Evolutionary conservation across 1,140 invertebrate genomes (phyloP).

Genomic region (Arctopsyche grandis): DNA sequence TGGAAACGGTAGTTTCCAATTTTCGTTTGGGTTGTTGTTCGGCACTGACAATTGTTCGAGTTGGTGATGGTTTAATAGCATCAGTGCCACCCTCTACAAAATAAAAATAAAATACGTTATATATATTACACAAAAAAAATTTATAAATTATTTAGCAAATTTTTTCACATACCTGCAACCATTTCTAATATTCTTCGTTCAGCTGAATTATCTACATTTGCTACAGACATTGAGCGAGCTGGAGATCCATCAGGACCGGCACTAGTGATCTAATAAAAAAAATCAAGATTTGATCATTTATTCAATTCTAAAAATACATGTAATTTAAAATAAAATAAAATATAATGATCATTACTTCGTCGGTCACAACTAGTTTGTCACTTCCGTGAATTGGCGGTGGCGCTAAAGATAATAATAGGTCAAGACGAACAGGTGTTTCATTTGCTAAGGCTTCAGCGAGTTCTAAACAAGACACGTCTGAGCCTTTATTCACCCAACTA

Average conservation of each 20-base stretch:
- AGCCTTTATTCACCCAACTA: slow-evolving; percentile 88
- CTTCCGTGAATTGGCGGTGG: slow-evolving; percentile 73
- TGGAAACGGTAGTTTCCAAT: slow-evolving; percentile 75
- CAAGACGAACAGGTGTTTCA: slow-evolving; percentile 88
- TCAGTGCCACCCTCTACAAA: slow-evolving; percentile 67
- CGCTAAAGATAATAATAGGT: slow-evolving; percentile 85
- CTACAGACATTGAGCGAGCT: slow-evolving; percentile 61
- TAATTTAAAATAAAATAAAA: neutral
- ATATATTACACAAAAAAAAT: slow-evolving; percentile 1
- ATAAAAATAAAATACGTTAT: slow-evolving; percentile 26
- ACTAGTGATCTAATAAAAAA: slow-evolving; percentile 55
- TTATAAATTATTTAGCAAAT: slow-evolving; percentile 15
- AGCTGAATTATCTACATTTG: slow-evolving; percentile 65
- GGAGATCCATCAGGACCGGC: slow-evolving; percentile 58
- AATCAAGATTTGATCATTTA: no score
- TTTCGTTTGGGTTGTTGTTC: slow-evolving; percentile 73
- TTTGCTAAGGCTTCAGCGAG: slow-evolving; percentile 89
- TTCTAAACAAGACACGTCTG: slow-evolving; percentile 84
- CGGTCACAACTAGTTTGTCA: slow-evolving; percentile 75
- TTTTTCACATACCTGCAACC: slow-evolving; percentile 65
- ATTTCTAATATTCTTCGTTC: slow-evolving; percentile 75
- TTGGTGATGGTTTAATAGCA: slow-evolving; percentile 70
- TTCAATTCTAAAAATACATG: no score
- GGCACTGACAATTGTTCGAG: slow-evolving; percentile 66
- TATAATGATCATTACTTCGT: slow-evolving; percentile 58